Evolutionary conservation across 2,113 vertebrate species (phyloP).

Genomic region (Heterotilapia buettikoferi): DNA sequence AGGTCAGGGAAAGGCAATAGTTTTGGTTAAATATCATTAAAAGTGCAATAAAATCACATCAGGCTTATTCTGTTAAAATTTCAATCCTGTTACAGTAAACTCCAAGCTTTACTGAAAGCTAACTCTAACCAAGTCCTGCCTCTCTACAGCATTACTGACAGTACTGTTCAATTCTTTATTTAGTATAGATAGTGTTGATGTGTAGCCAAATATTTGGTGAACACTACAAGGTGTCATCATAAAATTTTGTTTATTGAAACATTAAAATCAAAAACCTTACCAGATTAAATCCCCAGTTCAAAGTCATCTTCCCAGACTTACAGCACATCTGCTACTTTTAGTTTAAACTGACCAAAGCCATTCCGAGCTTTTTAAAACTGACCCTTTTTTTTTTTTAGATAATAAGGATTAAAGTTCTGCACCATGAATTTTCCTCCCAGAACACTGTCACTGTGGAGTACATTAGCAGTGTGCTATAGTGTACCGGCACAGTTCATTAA

Average conservation of each 20-base stretch:
- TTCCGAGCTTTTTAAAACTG: neutral
- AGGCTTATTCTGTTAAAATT: neutral
- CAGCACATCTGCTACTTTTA: neutral
- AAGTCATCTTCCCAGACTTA: neutral
- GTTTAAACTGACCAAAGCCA: neutral
- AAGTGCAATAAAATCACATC: neutral
- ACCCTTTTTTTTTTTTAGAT: neutral
- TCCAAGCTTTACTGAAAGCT: neutral
- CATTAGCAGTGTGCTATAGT: neutral
- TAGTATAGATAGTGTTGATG: neutral
- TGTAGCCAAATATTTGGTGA: neutral
- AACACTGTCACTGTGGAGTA: neutral
- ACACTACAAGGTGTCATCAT: neutral
- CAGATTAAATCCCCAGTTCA: neutral
- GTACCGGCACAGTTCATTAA: neutral
- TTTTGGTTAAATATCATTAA: neutral
- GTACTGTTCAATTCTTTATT: neutral
- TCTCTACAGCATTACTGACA: neutral
- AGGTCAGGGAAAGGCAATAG: neutral
- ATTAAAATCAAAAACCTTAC: neutral
- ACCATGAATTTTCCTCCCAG: neutral
- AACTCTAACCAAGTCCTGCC: neutral
- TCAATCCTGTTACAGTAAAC: neutral
- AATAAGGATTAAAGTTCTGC: neutral
- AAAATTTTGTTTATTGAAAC: neutral